Percentiles rank a stretch among this genome's conserved stretches.
phyloP scores from a whole-genome alignment of 2,888 invertebrate genomes.

The Poecilus cupreus region DNA sequence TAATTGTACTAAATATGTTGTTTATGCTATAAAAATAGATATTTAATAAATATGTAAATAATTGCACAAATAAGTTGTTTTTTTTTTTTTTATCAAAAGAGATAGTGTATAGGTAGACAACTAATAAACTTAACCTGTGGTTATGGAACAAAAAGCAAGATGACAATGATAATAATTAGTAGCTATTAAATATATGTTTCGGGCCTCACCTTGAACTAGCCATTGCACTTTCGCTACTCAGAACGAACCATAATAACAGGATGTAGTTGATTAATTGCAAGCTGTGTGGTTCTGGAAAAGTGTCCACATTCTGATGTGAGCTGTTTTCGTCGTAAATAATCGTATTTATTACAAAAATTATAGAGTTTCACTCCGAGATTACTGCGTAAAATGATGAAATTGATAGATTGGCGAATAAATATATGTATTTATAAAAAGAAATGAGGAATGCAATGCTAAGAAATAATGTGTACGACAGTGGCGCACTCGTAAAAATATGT shows the following conservation, averaged over 20 bases:
- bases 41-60: no score
- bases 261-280: not conserved
- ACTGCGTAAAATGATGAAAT: not conserved
- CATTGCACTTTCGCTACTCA: conserved; percentile 7
- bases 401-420: not conserved
- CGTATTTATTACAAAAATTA: not conserved
- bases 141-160: not conserved
- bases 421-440: not conserved
- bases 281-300: not conserved
- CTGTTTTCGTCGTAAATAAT: not conserved
- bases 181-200: not conserved
- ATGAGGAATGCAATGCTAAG: not conserved
- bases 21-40: no score
- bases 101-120: no score
- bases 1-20: no score
- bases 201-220: conserved; percentile 15
- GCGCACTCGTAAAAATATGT: no score
- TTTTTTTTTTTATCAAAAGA: no score
- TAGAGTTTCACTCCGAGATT: conserved; percentile 2
- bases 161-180: not conserved
- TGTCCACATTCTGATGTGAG: not conserved
- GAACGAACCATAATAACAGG: not conserved
- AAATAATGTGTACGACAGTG: not conserved
- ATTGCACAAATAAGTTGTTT: no score
- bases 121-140: not conserved